Conservation (phyloP, 2,888 invertebrate genomes). For the Apodemia duryi region DNA sequence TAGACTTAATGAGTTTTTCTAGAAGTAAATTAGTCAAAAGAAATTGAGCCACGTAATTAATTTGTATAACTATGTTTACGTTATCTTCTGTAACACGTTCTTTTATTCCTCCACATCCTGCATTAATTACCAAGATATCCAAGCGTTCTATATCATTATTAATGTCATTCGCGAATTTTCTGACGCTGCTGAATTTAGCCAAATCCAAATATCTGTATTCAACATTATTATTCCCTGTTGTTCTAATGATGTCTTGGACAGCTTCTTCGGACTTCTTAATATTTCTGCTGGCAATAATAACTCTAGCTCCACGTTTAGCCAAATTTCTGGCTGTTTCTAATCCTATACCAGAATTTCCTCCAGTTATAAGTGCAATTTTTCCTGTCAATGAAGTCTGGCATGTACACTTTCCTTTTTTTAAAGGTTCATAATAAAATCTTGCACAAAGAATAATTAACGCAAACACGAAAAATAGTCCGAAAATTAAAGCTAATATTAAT, state of each 20-base stretch:
- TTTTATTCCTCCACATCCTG: slow-evolving; percentile 65
- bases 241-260: slow-evolving; percentile 83
- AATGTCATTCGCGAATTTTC: slow-evolving; percentile 81
- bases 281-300: slow-evolving; percentile 87
- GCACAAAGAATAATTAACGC: slow-evolving; percentile 27
- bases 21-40: slow-evolving; percentile 83
- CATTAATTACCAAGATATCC: slow-evolving; percentile 83
- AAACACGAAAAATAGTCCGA: slow-evolving; percentile 22
- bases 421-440: slow-evolving; percentile 37
- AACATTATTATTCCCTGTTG: slow-evolving; percentile 84
- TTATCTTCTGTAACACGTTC: slow-evolving; percentile 77
- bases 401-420: slow-evolving; percentile 47
- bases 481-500: neutral
- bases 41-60: slow-evolving; percentile 86
- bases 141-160: slow-evolving; percentile 67
- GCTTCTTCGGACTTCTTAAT: slow-evolving; percentile 83
- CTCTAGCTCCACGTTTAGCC: slow-evolving; percentile 84
- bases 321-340: slow-evolving; percentile 85
- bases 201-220: slow-evolving; percentile 77
- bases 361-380: slow-evolving; percentile 86
- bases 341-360: slow-evolving; percentile 91
- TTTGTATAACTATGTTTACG: slow-evolving; percentile 80
- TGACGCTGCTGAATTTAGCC: slow-evolving; percentile 67
- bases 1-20: slow-evolving; percentile 58
- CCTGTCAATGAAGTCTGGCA: slow-evolving; percentile 54